phyloP scores from a whole-genome alignment of 2,113 vertebrate genomes.

The Athene cunicularia region DNA sequence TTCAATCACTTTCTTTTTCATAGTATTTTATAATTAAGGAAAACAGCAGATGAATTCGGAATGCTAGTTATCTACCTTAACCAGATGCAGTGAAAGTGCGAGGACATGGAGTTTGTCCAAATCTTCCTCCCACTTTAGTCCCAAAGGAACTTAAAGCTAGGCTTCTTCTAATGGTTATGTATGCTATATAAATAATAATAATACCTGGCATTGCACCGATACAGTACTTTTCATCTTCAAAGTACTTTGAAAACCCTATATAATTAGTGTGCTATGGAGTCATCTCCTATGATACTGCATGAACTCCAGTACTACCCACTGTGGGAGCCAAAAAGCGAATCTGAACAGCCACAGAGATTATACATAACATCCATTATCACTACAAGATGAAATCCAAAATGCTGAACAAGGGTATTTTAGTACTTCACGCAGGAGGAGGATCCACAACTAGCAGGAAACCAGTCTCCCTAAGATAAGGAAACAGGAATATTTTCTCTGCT shows the following conservation, averaged over 20 bases:
- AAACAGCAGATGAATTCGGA: background rate
- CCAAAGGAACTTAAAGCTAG: background rate
- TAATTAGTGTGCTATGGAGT: slow-evolving; percentile 33
- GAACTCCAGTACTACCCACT: background rate
- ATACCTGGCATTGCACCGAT: slow-evolving; percentile 5
- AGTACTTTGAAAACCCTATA: background rate
- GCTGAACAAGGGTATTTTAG: slow-evolving; percentile 18
- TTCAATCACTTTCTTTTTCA: slow-evolving; percentile 22
- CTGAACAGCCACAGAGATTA: background rate
- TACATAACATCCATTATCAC: background rate
- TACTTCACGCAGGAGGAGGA: background rate
- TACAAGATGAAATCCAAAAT: background rate
- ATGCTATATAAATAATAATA: background rate
- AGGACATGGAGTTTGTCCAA: slow-evolving; percentile 19
- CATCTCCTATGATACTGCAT: background rate
- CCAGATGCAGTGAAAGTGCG: slow-evolving; percentile 18
- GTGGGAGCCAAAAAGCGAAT: background rate
- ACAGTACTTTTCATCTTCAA: slow-evolving; percentile 55
- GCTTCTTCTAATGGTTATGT: background rate
- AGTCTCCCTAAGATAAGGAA: slow-evolving; percentile 34
- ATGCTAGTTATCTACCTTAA: slow-evolving; percentile 40
- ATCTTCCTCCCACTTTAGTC: slow-evolving; percentile 3
- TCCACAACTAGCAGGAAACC: slow-evolving; percentile 22
- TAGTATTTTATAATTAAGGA: slow-evolving; percentile 39
- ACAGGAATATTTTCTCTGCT: slow-evolving; percentile 47